Evolutionary conservation across 2,888 invertebrate genomes (phyloP).

Genomic region (Drosophila mettleri): DNA sequence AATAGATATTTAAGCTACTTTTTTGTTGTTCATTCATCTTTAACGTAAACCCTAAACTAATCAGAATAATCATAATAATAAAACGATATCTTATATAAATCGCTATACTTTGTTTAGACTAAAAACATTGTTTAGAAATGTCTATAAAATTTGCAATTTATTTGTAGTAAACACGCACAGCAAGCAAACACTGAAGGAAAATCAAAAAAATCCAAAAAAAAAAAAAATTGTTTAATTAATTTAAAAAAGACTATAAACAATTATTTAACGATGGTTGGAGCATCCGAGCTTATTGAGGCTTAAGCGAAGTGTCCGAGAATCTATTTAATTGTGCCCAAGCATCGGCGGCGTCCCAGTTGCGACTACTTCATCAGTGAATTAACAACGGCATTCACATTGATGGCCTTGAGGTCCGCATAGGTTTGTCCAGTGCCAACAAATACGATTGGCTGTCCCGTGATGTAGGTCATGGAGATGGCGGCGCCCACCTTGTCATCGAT

Average conservation of each 20-base stretch:
- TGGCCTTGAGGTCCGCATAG: slow-evolving; percentile 97
- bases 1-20: slow-evolving; percentile 87
- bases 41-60: slow-evolving; percentile 41
- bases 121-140: background rate
- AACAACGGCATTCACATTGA: slow-evolving; percentile 98
- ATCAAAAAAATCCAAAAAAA: background rate
- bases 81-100: slow-evolving; percentile 5
- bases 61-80: slow-evolving; percentile 8
- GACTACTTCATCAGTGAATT: slow-evolving; percentile 95
- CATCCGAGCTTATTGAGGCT: background rate
- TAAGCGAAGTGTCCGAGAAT: background rate
- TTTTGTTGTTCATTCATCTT: slow-evolving; percentile 14
- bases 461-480: slow-evolving; percentile 99
- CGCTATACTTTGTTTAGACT: background rate
- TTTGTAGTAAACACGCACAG: slow-evolving; percentile 1
- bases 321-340: background rate
- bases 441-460: slow-evolving; percentile 99
- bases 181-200: slow-evolving; percentile 1
- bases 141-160: slow-evolving; percentile 10
- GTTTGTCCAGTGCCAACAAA: slow-evolving; percentile 99
- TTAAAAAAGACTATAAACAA: slow-evolving; percentile 1
- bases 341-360: background rate
- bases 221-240: background rate
- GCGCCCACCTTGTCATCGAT: slow-evolving; percentile 99
- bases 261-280: background rate